Conservation (phyloP, 2,888 invertebrate genomes). For the Stictocephala bisonia region DNA sequence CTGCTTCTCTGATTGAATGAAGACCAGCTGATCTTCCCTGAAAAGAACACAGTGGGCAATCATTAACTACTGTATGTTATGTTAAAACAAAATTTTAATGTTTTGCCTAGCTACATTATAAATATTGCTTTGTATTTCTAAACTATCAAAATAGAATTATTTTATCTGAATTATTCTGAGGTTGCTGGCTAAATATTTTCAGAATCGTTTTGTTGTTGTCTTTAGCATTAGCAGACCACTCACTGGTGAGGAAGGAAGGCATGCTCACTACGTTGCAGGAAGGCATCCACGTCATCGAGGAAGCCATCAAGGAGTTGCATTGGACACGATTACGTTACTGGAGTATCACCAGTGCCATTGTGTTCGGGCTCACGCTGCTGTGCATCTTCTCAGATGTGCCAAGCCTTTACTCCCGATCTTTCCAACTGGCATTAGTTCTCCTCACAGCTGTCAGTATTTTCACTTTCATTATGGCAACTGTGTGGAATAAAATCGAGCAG, state of each 20-base stretch:
- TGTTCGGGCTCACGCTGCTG: conserved; percentile 52
- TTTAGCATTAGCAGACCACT: conserved; percentile 23
- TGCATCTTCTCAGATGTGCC: conserved; percentile 50
- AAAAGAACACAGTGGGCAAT: too few species aligned
- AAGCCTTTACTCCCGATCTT: conserved; percentile 31
- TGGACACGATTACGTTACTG: conserved; percentile 57
- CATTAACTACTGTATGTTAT: too few species aligned
- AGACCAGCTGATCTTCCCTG: too few species aligned
- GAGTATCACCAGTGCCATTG: conserved; percentile 53
- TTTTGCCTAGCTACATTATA: too few species aligned
- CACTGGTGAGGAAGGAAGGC: not conserved
- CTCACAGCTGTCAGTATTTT: conserved; percentile 76
- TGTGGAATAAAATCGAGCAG: conserved; percentile 85
- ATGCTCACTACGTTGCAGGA: conserved; percentile 65
- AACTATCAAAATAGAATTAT: too few species aligned
- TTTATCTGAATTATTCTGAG: too few species aligned
- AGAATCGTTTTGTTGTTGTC: too few species aligned
- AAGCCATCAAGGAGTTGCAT: conserved; percentile 68
- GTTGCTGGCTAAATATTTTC: too few species aligned
- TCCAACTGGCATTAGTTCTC: conserved; percentile 60
- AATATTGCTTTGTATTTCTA: too few species aligned
- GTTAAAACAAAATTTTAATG: too few species aligned
- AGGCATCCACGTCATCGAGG: conserved; percentile 71
- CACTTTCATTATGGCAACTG: conserved; percentile 78
- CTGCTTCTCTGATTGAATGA: too few species aligned